A percentile compares a stretch with the other conserved stretches of the same genome.
Conservation (phyloP, 2,797 vertebrate species). For the Geotrypetes seraphini region DNA sequence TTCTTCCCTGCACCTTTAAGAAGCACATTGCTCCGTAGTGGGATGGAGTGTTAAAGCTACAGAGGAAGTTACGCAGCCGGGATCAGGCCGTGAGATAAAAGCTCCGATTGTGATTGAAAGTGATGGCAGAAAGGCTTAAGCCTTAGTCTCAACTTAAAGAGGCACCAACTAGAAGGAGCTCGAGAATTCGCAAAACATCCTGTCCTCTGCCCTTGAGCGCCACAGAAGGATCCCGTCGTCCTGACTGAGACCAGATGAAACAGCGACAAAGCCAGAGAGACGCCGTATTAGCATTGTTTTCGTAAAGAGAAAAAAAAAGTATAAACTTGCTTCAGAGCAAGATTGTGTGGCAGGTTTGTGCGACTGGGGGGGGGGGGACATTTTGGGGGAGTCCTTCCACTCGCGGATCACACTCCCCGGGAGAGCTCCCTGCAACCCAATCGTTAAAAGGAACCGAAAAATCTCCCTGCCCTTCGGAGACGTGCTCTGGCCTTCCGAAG, state of each 20-base stretch:
- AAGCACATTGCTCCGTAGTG: slow-evolving; percentile 51
- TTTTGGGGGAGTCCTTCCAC: not conserved
- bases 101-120: slow-evolving; percentile 84
- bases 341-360: not conserved
- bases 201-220: slow-evolving; percentile 75
- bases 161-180: slow-evolving; percentile 43
- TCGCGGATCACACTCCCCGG: not conserved
- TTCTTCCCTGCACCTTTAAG: slow-evolving; percentile 63
- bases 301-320: not conserved
- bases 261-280: slow-evolving; percentile 18
- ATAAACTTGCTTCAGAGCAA: not conserved
- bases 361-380: no score
- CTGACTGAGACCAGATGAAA: slow-evolving; percentile 7
- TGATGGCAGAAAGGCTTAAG: slow-evolving; percentile 79
- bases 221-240: slow-evolving; percentile 58
- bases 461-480: slow-evolving; percentile 6
- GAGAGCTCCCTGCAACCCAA: slow-evolving; percentile 4
- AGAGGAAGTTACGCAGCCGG: slow-evolving; percentile 77
- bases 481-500: slow-evolving; percentile 14
- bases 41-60: slow-evolving; percentile 54
- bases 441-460: slow-evolving; percentile 1
- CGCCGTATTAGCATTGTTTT: not conserved
- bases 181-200: slow-evolving; percentile 63
- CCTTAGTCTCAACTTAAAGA: slow-evolving; percentile 59
- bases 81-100: slow-evolving; percentile 77